Conservation (phyloP, 2,888 invertebrate genomes). For the Amphipoea oculea region DNA sequence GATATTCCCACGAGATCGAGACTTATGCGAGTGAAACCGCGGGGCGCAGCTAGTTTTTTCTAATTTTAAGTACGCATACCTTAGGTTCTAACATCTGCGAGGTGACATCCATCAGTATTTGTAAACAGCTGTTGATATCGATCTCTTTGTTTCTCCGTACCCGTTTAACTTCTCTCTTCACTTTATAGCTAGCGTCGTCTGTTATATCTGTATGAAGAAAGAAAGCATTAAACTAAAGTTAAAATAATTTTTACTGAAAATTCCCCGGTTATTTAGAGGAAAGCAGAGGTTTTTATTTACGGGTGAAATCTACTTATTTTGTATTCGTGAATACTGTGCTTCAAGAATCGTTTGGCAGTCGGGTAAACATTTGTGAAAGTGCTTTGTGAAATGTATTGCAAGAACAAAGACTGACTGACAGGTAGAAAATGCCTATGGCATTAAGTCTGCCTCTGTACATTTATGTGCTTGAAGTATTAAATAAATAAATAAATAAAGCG, state of each 20-base stretch:
- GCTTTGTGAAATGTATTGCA: too few species aligned
- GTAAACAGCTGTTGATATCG: constrained; percentile 97
- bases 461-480: too few species aligned
- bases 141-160: constrained; percentile 91
- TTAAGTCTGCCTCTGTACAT: too few species aligned
- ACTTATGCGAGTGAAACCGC: too few species aligned
- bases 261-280: neutral
- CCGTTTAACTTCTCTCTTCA: constrained; percentile 86
- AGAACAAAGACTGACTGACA: too few species aligned
- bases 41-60: too few species aligned
- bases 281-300: neutral
- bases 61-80: constrained; percentile 58
- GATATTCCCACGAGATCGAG: too few species aligned
- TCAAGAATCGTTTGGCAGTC: too few species aligned
- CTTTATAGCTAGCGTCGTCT: constrained; percentile 83
- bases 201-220: constrained; percentile 77
- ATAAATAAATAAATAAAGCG: too few species aligned
- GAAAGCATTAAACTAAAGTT: neutral
- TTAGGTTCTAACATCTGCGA: constrained; percentile 92
- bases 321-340: neutral
- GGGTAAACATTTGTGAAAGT: too few species aligned
- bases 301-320: neutral
- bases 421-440: too few species aligned
- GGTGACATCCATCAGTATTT: constrained; percentile 97
- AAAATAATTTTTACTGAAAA: too few species aligned